phyloP scores from a whole-genome alignment of 2,797 vertebrate genomes.

The Protonibea diacanthus region DNA sequence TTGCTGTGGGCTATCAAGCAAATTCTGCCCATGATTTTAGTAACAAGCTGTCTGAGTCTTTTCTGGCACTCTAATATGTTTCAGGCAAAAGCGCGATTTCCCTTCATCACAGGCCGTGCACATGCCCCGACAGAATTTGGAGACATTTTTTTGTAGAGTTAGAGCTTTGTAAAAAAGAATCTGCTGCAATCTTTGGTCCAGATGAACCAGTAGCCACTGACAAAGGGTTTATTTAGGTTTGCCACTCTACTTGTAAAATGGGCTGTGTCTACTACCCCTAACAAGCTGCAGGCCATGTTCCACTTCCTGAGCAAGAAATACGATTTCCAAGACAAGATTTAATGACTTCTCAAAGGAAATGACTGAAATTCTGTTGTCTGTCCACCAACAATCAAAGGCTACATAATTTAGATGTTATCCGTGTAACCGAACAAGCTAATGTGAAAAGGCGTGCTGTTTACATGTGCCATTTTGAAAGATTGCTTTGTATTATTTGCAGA shows the following conservation, averaged over 20 bases:
- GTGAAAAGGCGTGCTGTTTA: neutral
- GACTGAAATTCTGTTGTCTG: neutral
- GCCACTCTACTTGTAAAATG: conserved; percentile 11
- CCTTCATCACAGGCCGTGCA: conserved; percentile 27
- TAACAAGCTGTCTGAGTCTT: conserved; percentile 29
- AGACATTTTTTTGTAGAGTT: neutral
- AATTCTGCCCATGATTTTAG: conserved; percentile 18
- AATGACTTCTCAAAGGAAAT: conserved; percentile 44
- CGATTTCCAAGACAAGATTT: conserved; percentile 23
- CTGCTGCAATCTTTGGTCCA: conserved; percentile 14
- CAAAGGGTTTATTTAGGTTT: conserved; percentile 25
- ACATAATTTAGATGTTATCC: neutral
- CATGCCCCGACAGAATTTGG: neutral
- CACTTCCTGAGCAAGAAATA: conserved; percentile 17
- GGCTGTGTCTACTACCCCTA: conserved; percentile 7
- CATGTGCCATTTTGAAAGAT: neutral
- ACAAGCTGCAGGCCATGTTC: conserved; percentile 11
- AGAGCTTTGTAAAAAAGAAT: neutral
- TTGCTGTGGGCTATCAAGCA: conserved; percentile 22
- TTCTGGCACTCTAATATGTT: conserved; percentile 31
- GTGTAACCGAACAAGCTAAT: neutral
- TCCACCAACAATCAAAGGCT: neutral
- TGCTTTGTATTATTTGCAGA: conserved; percentile 22
- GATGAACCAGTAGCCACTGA: conserved; percentile 7
- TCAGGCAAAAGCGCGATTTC: conserved; percentile 15